Base-by-base conservation (phyloP, 2,888 invertebrate genomes). In the Aleiodes alternator region DNA sequence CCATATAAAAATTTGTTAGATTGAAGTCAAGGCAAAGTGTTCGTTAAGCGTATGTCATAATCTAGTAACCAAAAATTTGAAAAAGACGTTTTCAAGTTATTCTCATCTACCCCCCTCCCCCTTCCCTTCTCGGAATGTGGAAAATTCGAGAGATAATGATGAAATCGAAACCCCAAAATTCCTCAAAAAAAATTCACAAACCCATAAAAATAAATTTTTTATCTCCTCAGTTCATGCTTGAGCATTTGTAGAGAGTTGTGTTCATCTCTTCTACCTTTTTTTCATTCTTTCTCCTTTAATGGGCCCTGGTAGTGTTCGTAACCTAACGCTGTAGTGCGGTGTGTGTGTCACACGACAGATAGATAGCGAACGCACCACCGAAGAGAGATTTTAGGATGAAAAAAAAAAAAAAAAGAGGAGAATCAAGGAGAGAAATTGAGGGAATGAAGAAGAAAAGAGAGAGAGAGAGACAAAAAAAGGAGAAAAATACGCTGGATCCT, bases 211-310 rank as follows among this genome's bases (percentile, higher is more conserved):
- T 59, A 3, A 29, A 29, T 8, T 34, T 23, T 80, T 85, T 86
- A 86, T 87, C 86, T 81, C 79, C 79, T 79, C 81, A 78, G 81
- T 82, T 83, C 78, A 80, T 82, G 82, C 80, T 78, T 81, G 80
- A 84, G 85, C 85, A 86, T 86, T 84, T 81, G 85, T 86, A 79
- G 81, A 82, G 82, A 86, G 85, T 85, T 82, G 82, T 82, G 83
- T 84, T 85, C 83, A 85, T 85, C 84, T 85, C 81, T 77, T 72
- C 70, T 53, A 70, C 51, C 83, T 85, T 80, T 76, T 61, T 72
- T 56, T 34, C 0, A 1, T 34, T 6, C 34, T 34, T 34, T 6
- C 3, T 34, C 6, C 34, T 69, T 48, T 70, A 68, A 61, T 16
- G 69, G 78, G 76, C 76, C 79, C 80, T 79, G 82, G 85, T 85